Conservation (phyloP, 2,797 vertebrate genomes). For the Thunnus albacares region DNA sequence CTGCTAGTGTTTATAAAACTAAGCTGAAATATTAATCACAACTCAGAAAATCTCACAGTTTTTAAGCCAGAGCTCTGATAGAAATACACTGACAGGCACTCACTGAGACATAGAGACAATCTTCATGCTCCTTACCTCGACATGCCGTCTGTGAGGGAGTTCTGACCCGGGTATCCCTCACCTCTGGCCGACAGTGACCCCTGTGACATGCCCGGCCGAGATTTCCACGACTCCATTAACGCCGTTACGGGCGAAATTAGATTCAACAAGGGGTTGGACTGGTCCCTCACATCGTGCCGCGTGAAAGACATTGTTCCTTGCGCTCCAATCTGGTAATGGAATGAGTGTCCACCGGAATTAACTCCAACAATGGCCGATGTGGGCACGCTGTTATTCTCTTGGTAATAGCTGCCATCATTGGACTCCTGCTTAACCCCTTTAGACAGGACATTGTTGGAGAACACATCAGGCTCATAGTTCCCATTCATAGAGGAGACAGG, state of each 20-base stretch:
- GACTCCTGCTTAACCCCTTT: conserved; percentile 98
- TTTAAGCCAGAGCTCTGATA: not conserved
- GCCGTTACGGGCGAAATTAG: conserved; percentile 95
- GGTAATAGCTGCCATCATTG: conserved; percentile 95
- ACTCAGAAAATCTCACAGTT: not conserved
- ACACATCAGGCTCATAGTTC: conserved; percentile 92
- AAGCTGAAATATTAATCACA: conserved; percentile 1
- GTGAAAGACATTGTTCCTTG: conserved; percentile 98
- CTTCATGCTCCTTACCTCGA: conserved; percentile 84
- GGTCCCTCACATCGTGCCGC: conserved; percentile 93
- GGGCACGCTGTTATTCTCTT: conserved; percentile 92
- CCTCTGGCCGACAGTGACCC: conserved; percentile 89
- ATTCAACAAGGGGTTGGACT: conserved; percentile 96
- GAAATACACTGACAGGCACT: not conserved
- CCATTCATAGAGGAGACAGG: conserved; percentile 94
- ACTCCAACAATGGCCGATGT: conserved; percentile 98
- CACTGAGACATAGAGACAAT: not conserved
- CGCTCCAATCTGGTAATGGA: conserved; percentile 99
- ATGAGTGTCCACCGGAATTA: conserved; percentile 98
- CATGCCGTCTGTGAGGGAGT: conserved; percentile 95
- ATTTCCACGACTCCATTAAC: conserved; percentile 98
- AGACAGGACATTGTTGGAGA: conserved; percentile 90
- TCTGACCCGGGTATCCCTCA: conserved; percentile 94
- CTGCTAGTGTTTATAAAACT: not conserved
- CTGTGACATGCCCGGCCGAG: conserved; percentile 86